Percentiles rank a stretch among this genome's conserved stretches.
Evolutionary conservation across 2,797 vertebrate species (phyloP).

Genomic region (Uromys caudimaculatus): DNA sequence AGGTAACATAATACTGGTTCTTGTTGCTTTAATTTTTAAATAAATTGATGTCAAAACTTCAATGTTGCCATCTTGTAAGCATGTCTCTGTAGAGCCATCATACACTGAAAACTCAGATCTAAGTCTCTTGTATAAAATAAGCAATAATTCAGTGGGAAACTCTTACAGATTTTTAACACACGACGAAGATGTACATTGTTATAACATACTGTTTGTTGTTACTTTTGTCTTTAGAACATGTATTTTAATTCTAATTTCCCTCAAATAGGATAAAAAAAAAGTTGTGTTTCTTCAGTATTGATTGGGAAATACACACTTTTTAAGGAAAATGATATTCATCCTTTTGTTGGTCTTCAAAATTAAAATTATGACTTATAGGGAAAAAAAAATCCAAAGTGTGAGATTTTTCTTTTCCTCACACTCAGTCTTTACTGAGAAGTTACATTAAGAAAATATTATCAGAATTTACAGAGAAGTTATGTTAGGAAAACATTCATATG

Average conservation of each 20-base stretch:
- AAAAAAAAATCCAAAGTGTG: slow-evolving; percentile 10
- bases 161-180: background rate
- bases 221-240: slow-evolving; percentile 18
- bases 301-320: slow-evolving; percentile 20
- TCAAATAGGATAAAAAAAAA: slow-evolving; percentile 50
- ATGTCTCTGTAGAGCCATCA: background rate
- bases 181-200: background rate
- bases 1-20: slow-evolving; percentile 18
- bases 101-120: slow-evolving; percentile 13
- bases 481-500: slow-evolving; percentile 35
- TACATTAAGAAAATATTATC: slow-evolving; percentile 3
- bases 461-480: slow-evolving; percentile 7
- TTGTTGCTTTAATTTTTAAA: slow-evolving; percentile 34
- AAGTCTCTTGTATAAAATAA: slow-evolving; percentile 38
- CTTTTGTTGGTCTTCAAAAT: slow-evolving; percentile 9
- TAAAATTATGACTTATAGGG: background rate
- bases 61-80: background rate
- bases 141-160: background rate
- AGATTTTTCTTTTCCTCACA: slow-evolving; percentile 5
- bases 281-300: background rate
- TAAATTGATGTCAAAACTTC: slow-evolving; percentile 3
- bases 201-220: background rate
- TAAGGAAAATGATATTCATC: background rate
- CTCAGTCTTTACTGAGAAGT: background rate
- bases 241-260: background rate